phyloP scores from a whole-genome alignment of 2,797 vertebrate genomes.

The Paguma larvata region DNA sequence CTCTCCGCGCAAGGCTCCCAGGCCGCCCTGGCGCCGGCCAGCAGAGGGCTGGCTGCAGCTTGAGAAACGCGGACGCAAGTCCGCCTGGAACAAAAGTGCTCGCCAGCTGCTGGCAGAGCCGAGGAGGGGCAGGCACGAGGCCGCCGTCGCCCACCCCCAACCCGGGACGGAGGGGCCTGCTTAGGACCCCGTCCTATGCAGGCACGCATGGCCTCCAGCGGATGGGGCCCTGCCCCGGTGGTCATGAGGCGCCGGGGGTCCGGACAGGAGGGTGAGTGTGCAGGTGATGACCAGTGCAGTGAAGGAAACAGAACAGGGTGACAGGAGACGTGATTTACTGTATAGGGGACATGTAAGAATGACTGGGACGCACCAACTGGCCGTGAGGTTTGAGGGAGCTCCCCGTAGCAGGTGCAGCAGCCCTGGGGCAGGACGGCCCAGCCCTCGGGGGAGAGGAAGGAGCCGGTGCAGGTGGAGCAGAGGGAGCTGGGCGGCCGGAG shows the following conservation, averaged over 20 bases:
- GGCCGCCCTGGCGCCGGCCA: not conserved
- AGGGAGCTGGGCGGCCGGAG: fast-evolving
- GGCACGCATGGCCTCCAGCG: not conserved
- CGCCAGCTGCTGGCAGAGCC: not conserved
- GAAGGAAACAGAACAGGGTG: not conserved
- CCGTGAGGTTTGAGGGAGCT: not conserved
- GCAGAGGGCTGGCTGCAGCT: not conserved
- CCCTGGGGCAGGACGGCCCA: not conserved
- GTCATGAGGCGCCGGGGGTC: not conserved
- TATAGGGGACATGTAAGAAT: not conserved
- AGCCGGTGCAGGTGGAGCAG: fast-evolving
- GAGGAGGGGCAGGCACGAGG: not conserved
- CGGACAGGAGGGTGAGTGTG: not conserved
- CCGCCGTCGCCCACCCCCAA: not conserved
- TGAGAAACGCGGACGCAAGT: not conserved
- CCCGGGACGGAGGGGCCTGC: not conserved
- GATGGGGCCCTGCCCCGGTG: not conserved
- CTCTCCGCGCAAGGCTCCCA: not conserved
- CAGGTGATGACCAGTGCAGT: not conserved
- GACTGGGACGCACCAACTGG: not conserved
- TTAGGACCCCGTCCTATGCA: not conserved
- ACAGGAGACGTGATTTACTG: too few species aligned
- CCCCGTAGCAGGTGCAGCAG: not conserved
- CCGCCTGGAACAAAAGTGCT: too few species aligned
- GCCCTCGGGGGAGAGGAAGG: not conserved